Evolutionary conservation across 2,797 vertebrate species (phyloP).

Genomic region (Eremophila alpestris): DNA sequence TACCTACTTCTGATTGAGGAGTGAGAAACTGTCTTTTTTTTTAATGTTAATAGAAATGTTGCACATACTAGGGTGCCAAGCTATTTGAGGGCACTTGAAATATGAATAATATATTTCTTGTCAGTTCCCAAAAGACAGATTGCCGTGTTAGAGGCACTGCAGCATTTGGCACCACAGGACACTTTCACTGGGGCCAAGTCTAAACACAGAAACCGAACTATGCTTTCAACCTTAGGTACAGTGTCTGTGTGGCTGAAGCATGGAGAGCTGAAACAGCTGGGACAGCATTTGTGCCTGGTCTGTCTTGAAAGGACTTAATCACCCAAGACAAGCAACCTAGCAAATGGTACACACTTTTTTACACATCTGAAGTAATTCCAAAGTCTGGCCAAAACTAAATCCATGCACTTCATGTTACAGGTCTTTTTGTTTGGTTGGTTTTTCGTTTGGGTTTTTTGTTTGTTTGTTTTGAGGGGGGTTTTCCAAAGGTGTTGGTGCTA

Average conservation of each 20-base stretch:
- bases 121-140: background rate
- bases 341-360: background rate
- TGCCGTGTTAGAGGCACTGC: background rate
- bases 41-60: background rate
- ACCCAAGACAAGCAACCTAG: background rate
- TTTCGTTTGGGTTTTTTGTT: too few species aligned
- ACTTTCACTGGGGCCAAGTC: background rate
- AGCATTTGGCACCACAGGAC: background rate
- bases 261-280: conserved; percentile 36
- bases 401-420: background rate
- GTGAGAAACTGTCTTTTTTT: background rate
- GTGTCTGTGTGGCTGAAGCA: background rate
- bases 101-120: background rate
- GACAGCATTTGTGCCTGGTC: conserved; percentile 29
- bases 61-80: background rate
- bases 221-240: background rate
- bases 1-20: background rate
- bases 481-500: background rate
- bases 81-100: background rate
- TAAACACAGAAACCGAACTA: conserved; percentile 1
- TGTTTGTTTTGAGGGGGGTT: background rate
- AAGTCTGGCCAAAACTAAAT: background rate
- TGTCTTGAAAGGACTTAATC: conserved; percentile 7
- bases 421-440: too few species aligned
- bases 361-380: background rate